Evolutionary conservation across 2,888 invertebrate genomes (phyloP), one percentile per base, ranked within the genome.

Genomic region (Phlogophora meticulosa): DNA sequence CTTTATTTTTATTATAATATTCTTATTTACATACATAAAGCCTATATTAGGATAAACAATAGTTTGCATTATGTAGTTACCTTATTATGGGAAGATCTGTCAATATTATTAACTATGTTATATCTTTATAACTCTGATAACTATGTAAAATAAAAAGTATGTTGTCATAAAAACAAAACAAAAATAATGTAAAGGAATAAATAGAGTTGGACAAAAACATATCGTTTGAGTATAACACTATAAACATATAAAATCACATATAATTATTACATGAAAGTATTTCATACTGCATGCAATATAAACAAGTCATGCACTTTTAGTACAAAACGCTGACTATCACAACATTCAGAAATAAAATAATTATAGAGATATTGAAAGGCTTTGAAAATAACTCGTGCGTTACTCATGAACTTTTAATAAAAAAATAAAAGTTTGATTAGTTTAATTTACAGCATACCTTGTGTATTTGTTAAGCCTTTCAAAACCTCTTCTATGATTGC

Each of bases 271-370:
- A 81, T 82, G 63, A 56, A 75, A 53, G 74, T 72, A 82, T 75
- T 72, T 76, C 58, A 81, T 78, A 87, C 82, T 79, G 73, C 87
- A 88, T 88, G 89, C 87, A 85, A 86, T 81, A 79, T 75, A 57
- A 69, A 83, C 58, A 83, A 68, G 69, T 60, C 88, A 88, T 88
- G 88, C 88, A 88, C 83, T 84, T 86, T 80, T 67, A 86, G 84
- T 84, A 84, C 83, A 81, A 78, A 77, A 76, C 71, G 68, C 69
- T 68, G 77, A 80, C 81, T 85, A 85, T 80, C 81, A 79, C 82
- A 82, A 78, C 66, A 72, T 80, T 57, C 59, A 80, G 61, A 74
- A 61, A 51, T 62, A 62, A 69, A 45, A 70, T 64, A 46, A 52
- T 38, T 28, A 43, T 51, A 10, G 9, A 24, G 34, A 22, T 57